Conservation (phyloP, 2,888 invertebrate species). For the Malthinus flaveolus region DNA sequence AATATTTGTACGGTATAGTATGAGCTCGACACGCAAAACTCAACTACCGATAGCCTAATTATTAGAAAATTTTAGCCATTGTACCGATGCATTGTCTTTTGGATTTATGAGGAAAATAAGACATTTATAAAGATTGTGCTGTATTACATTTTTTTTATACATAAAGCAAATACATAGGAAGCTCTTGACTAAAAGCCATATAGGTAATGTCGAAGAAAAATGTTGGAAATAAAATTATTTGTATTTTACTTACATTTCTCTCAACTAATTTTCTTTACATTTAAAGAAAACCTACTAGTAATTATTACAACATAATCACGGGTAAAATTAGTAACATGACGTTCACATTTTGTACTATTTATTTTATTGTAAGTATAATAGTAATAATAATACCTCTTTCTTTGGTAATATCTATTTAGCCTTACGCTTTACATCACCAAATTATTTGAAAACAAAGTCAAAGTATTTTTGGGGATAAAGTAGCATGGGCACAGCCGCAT, state of each 20-base stretch:
- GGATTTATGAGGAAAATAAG: too few relatives aligned
- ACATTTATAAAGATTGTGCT: conserved; percentile 22
- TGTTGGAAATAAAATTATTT: conserved; percentile 19
- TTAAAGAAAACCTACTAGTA: conserved; percentile 23
- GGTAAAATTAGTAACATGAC: conserved; percentile 29
- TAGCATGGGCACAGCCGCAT: too few relatives aligned
- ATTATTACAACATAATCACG: conserved; percentile 30
- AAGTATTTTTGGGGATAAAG: too few relatives aligned
- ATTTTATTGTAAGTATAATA: conserved; percentile 34
- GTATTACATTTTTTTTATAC: conserved; percentile 28
- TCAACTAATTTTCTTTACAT: conserved; percentile 15
- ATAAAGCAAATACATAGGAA: conserved; percentile 46
- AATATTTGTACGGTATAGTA: too few relatives aligned
- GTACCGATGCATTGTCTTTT: too few relatives aligned
- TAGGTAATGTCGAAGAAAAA: conserved; percentile 30
- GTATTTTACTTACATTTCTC: background rate
- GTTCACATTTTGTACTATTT: conserved; percentile 39
- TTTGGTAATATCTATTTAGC: too few relatives aligned
- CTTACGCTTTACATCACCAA: too few relatives aligned
- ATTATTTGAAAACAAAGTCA: too few relatives aligned
- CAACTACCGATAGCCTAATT: too few relatives aligned
- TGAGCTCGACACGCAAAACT: too few relatives aligned
- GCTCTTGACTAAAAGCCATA: conserved; percentile 45
- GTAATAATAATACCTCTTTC: too few relatives aligned
- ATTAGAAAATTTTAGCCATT: too few relatives aligned